Conservation (phyloP, 2,113 vertebrate genomes). For the Heliornis fulica region DNA sequence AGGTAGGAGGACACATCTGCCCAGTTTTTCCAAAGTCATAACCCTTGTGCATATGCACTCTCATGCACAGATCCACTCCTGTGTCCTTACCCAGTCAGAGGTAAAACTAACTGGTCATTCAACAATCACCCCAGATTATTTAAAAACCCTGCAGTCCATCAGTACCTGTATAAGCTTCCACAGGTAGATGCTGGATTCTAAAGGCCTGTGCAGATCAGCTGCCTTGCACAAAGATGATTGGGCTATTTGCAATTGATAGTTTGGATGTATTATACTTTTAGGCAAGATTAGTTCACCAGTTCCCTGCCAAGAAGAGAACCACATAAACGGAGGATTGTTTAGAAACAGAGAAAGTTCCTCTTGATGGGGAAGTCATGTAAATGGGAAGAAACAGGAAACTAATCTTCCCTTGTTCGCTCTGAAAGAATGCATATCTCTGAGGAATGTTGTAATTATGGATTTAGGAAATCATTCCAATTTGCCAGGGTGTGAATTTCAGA, state of each 20-base stretch:
- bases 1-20: background rate
- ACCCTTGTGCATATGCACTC: background rate
- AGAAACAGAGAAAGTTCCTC: constrained; percentile 19
- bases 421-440: constrained; percentile 55
- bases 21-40: background rate
- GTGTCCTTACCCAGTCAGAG: background rate
- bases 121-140: background rate
- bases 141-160: background rate
- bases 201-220: background rate
- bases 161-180: background rate
- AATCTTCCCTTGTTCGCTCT: constrained; percentile 35
- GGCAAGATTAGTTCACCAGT: background rate
- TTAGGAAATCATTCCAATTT: constrained; percentile 55
- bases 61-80: background rate
- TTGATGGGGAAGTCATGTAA: background rate
- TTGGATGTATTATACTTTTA: background rate
- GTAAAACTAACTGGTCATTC: background rate
- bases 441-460: constrained; percentile 65
- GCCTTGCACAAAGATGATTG: background rate
- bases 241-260: background rate
- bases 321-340: constrained; percentile 50
- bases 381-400: constrained; percentile 61
- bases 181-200: background rate
- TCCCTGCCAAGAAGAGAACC: constrained; percentile 26
- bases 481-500: constrained; percentile 61